These are phyloP conservation scores for Carettochelys insculpta DNA, from an alignment of 2,113 vertebrate genomes.

Conservation along the genomic window DNA sequence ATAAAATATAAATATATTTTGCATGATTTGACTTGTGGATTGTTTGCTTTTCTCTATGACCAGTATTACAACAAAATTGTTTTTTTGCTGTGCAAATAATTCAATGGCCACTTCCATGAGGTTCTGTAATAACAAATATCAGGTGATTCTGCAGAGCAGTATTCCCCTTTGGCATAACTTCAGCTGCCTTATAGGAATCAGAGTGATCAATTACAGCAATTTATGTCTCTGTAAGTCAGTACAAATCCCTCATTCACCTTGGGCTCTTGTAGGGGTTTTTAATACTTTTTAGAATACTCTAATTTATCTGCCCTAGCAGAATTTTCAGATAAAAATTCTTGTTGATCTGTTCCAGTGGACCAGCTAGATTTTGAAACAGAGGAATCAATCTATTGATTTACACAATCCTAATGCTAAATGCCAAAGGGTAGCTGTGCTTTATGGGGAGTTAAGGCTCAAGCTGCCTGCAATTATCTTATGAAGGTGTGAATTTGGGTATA, in stretches of 20 bases:
- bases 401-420: neutral
- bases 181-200: neutral
- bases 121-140: neutral
- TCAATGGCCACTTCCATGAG: neutral
- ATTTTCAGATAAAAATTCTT: neutral
- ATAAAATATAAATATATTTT: neutral
- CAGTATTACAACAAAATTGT: rapidly evolving
- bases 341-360: neutral
- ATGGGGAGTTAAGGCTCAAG: neutral
- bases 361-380: neutral
- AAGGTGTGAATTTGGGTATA: neutral
- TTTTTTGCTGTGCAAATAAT: neutral
- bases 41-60: neutral
- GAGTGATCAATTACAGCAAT: neutral
- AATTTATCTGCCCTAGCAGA: neutral
- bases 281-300: neutral
- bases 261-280: neutral
- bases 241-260: neutral
- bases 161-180: neutral
- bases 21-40: neutral
- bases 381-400: neutral
- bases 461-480: neutral
- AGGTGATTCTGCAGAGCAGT: neutral
- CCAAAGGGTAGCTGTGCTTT: neutral
- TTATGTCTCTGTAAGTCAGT: neutral